These are phyloP conservation scores for Megaustenia siamemsis DNA, from an alignment of 2,888 invertebrate species.

Conservation along the genomic window DNA sequence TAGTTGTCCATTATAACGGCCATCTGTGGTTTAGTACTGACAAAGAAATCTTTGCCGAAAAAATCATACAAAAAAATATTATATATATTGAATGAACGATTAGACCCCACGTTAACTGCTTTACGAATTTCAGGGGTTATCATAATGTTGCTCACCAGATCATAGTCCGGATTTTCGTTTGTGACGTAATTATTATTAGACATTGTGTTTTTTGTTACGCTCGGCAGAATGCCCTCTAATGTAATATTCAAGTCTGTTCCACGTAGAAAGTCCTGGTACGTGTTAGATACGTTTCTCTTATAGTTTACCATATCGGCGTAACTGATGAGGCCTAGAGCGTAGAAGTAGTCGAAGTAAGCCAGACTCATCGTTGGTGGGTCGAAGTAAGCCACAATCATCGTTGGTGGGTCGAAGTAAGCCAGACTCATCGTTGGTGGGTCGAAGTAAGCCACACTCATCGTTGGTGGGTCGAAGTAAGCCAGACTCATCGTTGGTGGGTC, in stretches of 20 bases:
- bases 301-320: no score
- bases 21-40: conserved; percentile 17
- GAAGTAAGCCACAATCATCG: no score
- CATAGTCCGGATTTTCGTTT: not conserved
- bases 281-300: no score
- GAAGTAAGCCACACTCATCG: no score
- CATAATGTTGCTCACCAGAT: not conserved
- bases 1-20: conserved; percentile 32
- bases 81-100: no score
- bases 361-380: conserved; percentile 66
- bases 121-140: not conserved
- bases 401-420: no score
- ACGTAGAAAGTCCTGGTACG: no score
- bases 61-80: no score
- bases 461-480: no score
- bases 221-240: not conserved
- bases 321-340: conserved; percentile 15
- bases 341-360: not conserved
- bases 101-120: not conserved
- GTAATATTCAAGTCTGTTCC: not conserved
- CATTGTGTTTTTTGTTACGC: no score
- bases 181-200: not conserved
- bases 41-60: conserved; percentile 1
- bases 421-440: no score
- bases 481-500: no score